phyloP scores from a whole-genome alignment of 2,888 invertebrate genomes.

The Agriotes lineatus region DNA sequence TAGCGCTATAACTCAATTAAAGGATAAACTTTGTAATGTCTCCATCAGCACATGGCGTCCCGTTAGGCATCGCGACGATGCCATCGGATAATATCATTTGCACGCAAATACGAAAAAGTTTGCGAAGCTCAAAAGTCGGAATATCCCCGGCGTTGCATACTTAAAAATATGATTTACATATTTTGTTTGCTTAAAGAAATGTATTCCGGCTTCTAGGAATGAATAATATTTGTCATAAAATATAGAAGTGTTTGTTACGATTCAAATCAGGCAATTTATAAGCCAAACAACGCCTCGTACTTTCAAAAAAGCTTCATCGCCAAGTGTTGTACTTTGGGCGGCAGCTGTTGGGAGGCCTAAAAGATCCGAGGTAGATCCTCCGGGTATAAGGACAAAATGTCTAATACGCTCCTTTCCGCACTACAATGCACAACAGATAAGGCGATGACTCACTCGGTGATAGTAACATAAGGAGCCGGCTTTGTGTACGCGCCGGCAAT shows the following conservation, averaged over 20 bases:
- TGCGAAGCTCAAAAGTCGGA: constrained; percentile 16
- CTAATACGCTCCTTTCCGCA: neutral
- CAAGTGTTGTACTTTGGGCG: constrained; percentile 15
- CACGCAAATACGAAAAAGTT: constrained; percentile 23
- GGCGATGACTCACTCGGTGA: constrained; percentile 17
- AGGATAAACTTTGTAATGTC: constrained; percentile 39
- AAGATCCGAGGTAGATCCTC: constrained; percentile 9
- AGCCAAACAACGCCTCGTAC: constrained; percentile 51
- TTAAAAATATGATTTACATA: constrained; percentile 36
- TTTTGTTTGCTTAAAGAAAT: constrained; percentile 36
- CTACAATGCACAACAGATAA: constrained; percentile 12
- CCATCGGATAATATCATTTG: constrained; percentile 21
- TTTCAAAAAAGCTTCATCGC: constrained; percentile 24
- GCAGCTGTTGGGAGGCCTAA: constrained; percentile 4
- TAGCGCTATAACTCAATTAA: constrained; percentile 41
- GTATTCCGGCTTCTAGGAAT: constrained; percentile 32
- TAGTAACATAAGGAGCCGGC: constrained; percentile 19
- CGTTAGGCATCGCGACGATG: constrained; percentile 4
- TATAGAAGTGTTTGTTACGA: constrained; percentile 55
- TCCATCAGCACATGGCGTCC: constrained; percentile 21
- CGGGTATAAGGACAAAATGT: neutral
- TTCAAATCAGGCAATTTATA: constrained; percentile 58
- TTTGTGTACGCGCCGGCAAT: constrained; percentile 8
- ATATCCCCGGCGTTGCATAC: constrained; percentile 18
- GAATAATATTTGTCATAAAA: constrained; percentile 37